A percentile compares a stretch with the other conserved stretches of the same genome.
These are phyloP conservation scores for Hoplostethus atlanticus DNA, from an alignment of 2,797 vertebrate genomes.

Conservation along the genomic window DNA sequence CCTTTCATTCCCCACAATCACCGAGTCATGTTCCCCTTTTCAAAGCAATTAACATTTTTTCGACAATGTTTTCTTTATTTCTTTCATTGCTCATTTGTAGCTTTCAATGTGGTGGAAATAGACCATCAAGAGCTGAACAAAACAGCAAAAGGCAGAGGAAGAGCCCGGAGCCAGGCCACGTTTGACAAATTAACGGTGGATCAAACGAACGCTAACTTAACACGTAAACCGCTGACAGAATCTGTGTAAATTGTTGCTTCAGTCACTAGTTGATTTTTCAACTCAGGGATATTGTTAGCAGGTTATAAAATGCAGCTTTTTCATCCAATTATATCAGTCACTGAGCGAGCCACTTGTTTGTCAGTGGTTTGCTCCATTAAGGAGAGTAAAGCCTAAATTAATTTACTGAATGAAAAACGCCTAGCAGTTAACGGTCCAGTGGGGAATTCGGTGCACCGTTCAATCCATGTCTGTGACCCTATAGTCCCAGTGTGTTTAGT, in stretches of 20 bases:
- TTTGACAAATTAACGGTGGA: conserved; percentile 82
- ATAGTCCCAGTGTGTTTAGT: conserved; percentile 24
- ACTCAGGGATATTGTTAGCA: conserved; percentile 46
- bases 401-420: conserved; percentile 36
- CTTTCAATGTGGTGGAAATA: conserved; percentile 89
- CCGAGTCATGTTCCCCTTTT: conserved; percentile 61
- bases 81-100: conserved; percentile 80
- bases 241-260: conserved; percentile 69
- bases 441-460: conserved; percentile 47
- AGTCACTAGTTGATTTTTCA: conserved; percentile 61
- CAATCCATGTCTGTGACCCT: conserved; percentile 21
- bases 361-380: conserved; percentile 58
- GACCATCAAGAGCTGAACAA: conserved; percentile 93
- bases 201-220: conserved; percentile 81
- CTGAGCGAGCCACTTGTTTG: conserved; percentile 55
- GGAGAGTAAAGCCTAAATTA: conserved; percentile 30
- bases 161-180: conserved; percentile 76
- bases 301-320: conserved; percentile 56
- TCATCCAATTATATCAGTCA: conserved; percentile 44
- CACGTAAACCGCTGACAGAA: conserved; percentile 80
- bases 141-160: conserved; percentile 85
- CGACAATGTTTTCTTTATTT: conserved; percentile 74
- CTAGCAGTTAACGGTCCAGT: conserved; percentile 17
- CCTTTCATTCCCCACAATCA: conserved; percentile 67
- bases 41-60: conserved; percentile 85